Conservation (phyloP, 2,888 invertebrate species). For the Harmothoe impar region DNA sequence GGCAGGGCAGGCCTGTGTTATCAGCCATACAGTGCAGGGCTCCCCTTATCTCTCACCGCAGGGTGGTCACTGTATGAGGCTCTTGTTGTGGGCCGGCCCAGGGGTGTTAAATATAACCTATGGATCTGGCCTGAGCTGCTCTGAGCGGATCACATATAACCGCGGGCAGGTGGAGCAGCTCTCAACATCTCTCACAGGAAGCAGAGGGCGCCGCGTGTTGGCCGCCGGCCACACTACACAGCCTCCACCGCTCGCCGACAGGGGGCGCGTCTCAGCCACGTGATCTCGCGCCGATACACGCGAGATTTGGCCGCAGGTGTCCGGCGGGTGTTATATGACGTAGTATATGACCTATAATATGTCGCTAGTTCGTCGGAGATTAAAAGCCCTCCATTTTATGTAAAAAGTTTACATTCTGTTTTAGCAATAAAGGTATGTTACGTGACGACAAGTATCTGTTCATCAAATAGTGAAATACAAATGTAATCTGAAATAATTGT, state of each 20-base stretch:
- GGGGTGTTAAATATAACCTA: slow-evolving; percentile 32
- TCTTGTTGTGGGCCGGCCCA: not conserved
- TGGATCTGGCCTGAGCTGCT: slow-evolving; percentile 25
- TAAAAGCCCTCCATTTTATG: too few relatives aligned
- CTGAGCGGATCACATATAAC: not conserved
- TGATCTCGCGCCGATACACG: not conserved
- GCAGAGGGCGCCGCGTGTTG: not conserved
- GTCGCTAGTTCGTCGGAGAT: too few relatives aligned
- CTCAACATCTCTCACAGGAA: not conserved
- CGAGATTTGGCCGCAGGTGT: not conserved
- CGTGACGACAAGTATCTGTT: too few relatives aligned
- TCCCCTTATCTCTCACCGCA: not conserved
- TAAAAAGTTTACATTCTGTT: too few relatives aligned
- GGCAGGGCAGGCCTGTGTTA: too few relatives aligned
- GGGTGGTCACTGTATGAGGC: not conserved
- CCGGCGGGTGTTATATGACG: not conserved
- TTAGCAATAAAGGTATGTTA: too few relatives aligned
- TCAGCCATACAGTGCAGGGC: too few relatives aligned
- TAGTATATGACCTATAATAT: too few relatives aligned
- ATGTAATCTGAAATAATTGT: too few relatives aligned
- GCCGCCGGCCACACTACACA: not conserved
- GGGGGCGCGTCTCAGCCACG: not conserved
- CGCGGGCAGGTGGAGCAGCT: not conserved
- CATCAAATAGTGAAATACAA: too few relatives aligned
- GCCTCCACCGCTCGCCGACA: not conserved